A percentile compares a stretch with the other conserved stretches of the same genome.
These are phyloP conservation scores for Platycnemis pennipes DNA, from an alignment of 2,888 invertebrate species.

Conservation along the genomic window DNA sequence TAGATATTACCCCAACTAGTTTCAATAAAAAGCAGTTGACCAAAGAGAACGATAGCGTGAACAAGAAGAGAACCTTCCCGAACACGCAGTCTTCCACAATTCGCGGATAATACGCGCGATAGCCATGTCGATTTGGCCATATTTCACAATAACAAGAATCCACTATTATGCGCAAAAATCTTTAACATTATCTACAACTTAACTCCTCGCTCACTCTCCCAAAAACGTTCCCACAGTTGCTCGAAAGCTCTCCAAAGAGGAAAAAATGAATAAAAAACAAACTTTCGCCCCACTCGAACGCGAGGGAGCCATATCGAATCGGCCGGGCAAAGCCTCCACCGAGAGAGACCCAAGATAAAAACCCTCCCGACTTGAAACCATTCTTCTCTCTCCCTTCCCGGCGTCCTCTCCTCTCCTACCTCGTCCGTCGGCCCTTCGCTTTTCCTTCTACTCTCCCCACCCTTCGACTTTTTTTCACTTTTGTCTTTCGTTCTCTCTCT, in stretches of 20 bases:
- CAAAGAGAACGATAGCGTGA: too few relatives aligned
- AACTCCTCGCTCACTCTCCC: not conserved
- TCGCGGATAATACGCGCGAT: too few relatives aligned
- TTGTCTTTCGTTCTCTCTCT: not conserved
- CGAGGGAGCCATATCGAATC: slow-evolving; percentile 48
- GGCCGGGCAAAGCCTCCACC: not conserved
- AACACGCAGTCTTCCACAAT: too few relatives aligned
- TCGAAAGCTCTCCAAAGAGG: not conserved
- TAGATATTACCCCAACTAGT: too few relatives aligned
- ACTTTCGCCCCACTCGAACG: slow-evolving; percentile 19
- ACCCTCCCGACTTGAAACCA: not conserved
- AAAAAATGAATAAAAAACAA: not conserved
- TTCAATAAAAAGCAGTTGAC: too few relatives aligned
- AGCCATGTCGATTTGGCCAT: too few relatives aligned
- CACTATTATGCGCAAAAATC: too few relatives aligned
- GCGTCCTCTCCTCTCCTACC: not conserved
- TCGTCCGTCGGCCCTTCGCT: not conserved
- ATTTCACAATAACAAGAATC: too few relatives aligned
- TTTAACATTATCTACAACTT: too few relatives aligned
- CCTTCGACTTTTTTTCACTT: not conserved
- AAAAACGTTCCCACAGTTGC: not conserved
- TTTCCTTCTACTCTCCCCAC: not conserved
- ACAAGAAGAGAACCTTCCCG: too few relatives aligned
- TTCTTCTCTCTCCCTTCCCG: not conserved
- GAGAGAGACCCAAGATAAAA: not conserved